These are phyloP conservation scores for Morelia viridis DNA, from an alignment of 2,797 vertebrate species.

Conservation along the genomic window DNA sequence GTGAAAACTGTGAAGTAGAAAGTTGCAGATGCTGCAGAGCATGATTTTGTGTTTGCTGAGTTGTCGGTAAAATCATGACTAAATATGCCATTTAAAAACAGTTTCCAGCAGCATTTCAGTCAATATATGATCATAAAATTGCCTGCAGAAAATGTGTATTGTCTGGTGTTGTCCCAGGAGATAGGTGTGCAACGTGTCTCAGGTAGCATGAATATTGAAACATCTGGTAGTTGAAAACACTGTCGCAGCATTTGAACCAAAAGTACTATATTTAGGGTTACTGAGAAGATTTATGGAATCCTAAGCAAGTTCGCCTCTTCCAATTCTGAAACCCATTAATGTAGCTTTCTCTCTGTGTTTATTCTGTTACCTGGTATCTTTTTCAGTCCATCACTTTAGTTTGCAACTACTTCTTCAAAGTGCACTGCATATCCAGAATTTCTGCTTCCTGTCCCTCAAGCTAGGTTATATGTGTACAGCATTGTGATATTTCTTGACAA, in stretches of 20 bases:
- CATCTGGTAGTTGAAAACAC: background rate
- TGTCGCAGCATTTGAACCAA: rapidly evolving
- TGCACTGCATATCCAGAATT: background rate
- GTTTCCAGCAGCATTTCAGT: conserved; percentile 41
- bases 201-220: conserved; percentile 4
- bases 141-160: conserved; percentile 2
- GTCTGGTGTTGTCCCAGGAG: background rate
- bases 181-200: background rate
- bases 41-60: conserved; percentile 22
- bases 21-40: background rate
- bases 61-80: conserved; percentile 33
- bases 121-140: conserved; percentile 4
- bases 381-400: background rate
- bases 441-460: background rate
- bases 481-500: background rate
- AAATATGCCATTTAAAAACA: background rate
- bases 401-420: background rate
- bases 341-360: background rate
- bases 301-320: background rate
- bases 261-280: background rate
- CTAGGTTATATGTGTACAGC: background rate
- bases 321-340: background rate
- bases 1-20: background rate
- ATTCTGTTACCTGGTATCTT: background rate
- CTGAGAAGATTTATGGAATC: background rate